Evolutionary conservation across 2,797 vertebrate genomes (phyloP).

Genomic region (Apogon hyalosoma): DNA sequence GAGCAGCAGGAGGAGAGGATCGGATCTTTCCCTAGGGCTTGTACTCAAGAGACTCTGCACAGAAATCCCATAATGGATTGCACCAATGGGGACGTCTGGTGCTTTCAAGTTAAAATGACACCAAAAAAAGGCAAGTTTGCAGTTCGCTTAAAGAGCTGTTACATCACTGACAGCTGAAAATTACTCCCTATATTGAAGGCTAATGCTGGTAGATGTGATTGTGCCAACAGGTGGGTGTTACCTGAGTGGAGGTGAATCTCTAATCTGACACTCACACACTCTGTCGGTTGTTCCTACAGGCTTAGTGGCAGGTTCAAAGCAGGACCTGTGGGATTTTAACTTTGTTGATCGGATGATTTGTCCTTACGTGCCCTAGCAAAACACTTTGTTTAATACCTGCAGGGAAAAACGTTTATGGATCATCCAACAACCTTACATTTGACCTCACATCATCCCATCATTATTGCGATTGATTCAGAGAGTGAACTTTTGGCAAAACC

Average conservation of each 20-base stretch:
- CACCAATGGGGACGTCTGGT: conserved; percentile 2
- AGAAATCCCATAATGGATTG: conserved; percentile 37
- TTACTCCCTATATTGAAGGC: neutral
- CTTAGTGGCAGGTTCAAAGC: conserved; percentile 32
- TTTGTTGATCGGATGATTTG: conserved; percentile 11
- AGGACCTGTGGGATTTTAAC: conserved; percentile 8
- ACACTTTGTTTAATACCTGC: conserved; percentile 17
- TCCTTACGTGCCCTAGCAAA: conserved; percentile 30
- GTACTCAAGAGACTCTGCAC: conserved; percentile 35
- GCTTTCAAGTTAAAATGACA: conserved; percentile 37
- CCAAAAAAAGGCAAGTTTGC: conserved; percentile 6
- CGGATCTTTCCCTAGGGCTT: conserved; percentile 35
- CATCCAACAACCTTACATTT: conserved; percentile 23
- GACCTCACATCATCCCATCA: conserved; percentile 22
- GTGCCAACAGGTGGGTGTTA: conserved; percentile 24
- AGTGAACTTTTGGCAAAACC: neutral
- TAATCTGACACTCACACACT: conserved; percentile 31
- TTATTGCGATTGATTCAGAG: conserved; percentile 27
- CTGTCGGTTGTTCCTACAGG: conserved; percentile 15
- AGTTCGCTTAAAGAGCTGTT: conserved; percentile 14
- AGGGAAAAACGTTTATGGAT: conserved; percentile 14
- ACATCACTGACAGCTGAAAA: conserved; percentile 12
- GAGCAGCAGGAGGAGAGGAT: conserved; percentile 13
- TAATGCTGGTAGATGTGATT: conserved; percentile 5
- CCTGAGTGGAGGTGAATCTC: conserved; percentile 26